phyloP scores from a whole-genome alignment of 2,888 invertebrate species.

The Dryomyza anilis region DNA sequence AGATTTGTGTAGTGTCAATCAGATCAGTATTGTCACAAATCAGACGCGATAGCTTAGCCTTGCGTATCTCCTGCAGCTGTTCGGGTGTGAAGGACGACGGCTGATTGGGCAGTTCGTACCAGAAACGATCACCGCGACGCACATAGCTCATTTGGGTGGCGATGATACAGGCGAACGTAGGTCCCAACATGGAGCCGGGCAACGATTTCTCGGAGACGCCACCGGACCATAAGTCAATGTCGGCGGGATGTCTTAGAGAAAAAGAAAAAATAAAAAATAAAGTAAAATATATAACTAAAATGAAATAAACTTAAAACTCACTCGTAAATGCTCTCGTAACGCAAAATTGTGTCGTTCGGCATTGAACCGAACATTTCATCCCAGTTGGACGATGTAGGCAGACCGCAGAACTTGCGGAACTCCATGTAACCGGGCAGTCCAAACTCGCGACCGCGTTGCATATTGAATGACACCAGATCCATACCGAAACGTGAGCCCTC shows the following conservation, averaged over 20 bases:
- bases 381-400: conserved; percentile 75
- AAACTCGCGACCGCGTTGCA: conserved; percentile 91
- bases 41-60: conserved; percentile 78
- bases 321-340: conserved; percentile 84
- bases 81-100: conserved; percentile 89
- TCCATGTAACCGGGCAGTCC: conserved; percentile 93
- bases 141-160: conserved; percentile 91
- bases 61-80: conserved; percentile 82
- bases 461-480: conserved; percentile 90
- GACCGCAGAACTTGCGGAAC: conserved; percentile 87
- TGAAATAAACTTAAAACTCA: conserved; percentile 59
- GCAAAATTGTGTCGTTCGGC: conserved; percentile 84
- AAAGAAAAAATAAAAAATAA: neutral
- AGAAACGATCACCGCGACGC: conserved; percentile 89
- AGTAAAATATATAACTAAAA: neutral
- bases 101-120: conserved; percentile 91
- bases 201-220: conserved; percentile 90
- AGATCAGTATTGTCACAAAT: conserved; percentile 93
- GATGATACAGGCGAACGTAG: conserved; percentile 92
- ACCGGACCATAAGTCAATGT: conserved; percentile 94
- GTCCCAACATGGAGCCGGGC: conserved; percentile 91
- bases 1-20: conserved; percentile 88
- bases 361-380: conserved; percentile 84
- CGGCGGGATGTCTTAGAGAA: conserved; percentile 74
- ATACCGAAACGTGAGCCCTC: conserved; percentile 75